A percentile compares a stretch with the other conserved stretches of the same genome.
These are phyloP conservation scores for Drosophila fulvimacula DNA, from an alignment of 2,888 invertebrate species.

Conservation along the genomic window DNA sequence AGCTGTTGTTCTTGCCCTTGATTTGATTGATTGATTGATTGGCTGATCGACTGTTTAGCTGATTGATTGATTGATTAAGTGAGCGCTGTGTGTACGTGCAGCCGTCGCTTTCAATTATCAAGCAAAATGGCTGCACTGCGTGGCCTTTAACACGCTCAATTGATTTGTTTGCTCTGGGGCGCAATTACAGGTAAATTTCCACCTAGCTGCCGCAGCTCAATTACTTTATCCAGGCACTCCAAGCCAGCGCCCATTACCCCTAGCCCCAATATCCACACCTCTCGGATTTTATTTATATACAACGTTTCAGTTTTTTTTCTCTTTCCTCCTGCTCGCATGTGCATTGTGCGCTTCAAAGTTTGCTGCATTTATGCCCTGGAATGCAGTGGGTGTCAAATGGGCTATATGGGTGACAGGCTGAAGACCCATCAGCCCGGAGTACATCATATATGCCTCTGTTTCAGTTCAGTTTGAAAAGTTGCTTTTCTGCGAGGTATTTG, in stretches of 20 bases:
- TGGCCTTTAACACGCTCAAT: constrained; percentile 69
- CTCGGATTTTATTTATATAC: constrained; percentile 16
- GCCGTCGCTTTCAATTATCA: constrained; percentile 56
- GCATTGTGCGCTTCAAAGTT: constrained; percentile 36
- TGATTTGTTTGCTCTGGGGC: constrained; percentile 68
- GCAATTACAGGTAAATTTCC: constrained; percentile 57
- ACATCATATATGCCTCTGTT: neutral
- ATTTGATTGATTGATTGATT: constrained; percentile 49
- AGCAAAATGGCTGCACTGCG: neutral
- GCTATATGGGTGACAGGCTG: neutral
- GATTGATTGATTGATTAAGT: constrained; percentile 53
- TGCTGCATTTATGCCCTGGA: constrained; percentile 13
- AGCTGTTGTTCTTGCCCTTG: neutral
- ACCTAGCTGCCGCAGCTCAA: constrained; percentile 24
- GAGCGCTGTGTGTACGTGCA: neutral
- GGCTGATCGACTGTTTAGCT: constrained; percentile 57
- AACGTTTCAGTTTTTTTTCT: constrained; percentile 4
- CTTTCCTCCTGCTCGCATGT: constrained; percentile 66
- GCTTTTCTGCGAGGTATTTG: constrained; percentile 14
- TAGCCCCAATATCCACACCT: neutral
- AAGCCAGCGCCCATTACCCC: neutral
- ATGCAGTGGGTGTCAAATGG: neutral
- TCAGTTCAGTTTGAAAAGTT: neutral
- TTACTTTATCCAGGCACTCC: constrained; percentile 42
- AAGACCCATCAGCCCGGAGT: neutral